Conservation (phyloP, 2,888 invertebrate species). For the Drosophila ezoana region DNA sequence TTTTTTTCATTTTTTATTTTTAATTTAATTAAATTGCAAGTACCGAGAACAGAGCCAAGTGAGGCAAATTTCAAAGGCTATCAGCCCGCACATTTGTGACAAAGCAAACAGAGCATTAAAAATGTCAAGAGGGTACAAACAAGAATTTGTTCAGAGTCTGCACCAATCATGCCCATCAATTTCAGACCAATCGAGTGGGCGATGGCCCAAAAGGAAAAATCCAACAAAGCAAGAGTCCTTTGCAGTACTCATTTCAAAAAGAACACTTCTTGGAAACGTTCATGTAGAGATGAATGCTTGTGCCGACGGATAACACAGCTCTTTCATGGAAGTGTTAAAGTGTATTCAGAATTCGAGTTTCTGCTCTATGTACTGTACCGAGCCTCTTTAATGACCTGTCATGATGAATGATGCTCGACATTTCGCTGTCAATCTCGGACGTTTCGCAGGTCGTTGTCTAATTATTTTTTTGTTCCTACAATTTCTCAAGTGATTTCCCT, state of each 20-base stretch:
- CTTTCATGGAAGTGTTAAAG: conserved; percentile 13
- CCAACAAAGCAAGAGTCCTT: conserved; percentile 29
- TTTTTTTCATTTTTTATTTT: conserved; percentile 33
- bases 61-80: conserved; percentile 18
- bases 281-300: no score
- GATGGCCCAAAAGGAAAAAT: conserved; percentile 48
- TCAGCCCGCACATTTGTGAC: conserved; percentile 51
- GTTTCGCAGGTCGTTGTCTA: conserved; percentile 38
- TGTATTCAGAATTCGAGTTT: background rate
- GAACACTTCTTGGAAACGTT: conserved; percentile 14
- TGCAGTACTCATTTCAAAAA: conserved; percentile 10
- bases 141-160: conserved; percentile 11
- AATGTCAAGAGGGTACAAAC: conserved; percentile 36
- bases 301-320: background rate
- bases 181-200: conserved; percentile 63
- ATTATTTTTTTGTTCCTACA: conserved; percentile 40
- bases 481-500: conserved; percentile 8
- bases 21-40: conserved; percentile 73
- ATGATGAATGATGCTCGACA: conserved; percentile 37
- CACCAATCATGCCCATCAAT: conserved; percentile 53
- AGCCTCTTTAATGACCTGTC: conserved; percentile 45
- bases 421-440: conserved; percentile 48
- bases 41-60: conserved; percentile 20
- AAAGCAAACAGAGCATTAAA: conserved; percentile 55
- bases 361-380: background rate